phyloP scores from a whole-genome alignment of 2,113 vertebrate species.

The Neofelis nebulosa region DNA sequence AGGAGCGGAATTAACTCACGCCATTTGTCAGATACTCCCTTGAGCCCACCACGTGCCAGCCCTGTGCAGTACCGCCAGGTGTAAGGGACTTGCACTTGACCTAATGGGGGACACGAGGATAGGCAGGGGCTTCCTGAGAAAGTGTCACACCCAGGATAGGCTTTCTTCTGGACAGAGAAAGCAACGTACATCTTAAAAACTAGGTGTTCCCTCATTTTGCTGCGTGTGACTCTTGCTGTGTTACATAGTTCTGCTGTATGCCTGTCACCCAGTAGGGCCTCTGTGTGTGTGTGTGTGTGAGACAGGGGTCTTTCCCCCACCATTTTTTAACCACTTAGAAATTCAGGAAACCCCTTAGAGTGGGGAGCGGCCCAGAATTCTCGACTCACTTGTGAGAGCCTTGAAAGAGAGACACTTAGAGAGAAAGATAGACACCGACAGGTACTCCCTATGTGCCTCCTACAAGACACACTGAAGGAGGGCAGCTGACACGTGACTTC shows the following conservation, averaged over 20 bases:
- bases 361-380: background rate
- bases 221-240: background rate
- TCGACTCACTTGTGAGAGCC: background rate
- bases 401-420: background rate
- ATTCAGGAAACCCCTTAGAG: background rate
- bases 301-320: background rate
- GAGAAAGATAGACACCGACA: too few species aligned
- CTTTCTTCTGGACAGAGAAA: background rate
- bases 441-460: background rate
- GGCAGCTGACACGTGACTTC: accelerated
- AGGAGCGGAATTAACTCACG: background rate
- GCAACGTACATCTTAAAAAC: background rate
- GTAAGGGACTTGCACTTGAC: background rate
- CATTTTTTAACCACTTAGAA: background rate
- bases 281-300: background rate
- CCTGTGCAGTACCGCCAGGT: background rate
- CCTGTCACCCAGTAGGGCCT: background rate
- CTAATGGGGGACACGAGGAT: background rate
- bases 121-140: background rate
- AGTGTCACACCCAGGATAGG: too few species aligned
- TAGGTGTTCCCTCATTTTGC: background rate
- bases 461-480: background rate
- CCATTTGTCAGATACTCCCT: background rate
- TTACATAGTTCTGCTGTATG: background rate
- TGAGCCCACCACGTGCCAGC: background rate